Base-by-base conservation (phyloP, 2,797 vertebrate genomes). In the Cuculus canorus region DNA sequence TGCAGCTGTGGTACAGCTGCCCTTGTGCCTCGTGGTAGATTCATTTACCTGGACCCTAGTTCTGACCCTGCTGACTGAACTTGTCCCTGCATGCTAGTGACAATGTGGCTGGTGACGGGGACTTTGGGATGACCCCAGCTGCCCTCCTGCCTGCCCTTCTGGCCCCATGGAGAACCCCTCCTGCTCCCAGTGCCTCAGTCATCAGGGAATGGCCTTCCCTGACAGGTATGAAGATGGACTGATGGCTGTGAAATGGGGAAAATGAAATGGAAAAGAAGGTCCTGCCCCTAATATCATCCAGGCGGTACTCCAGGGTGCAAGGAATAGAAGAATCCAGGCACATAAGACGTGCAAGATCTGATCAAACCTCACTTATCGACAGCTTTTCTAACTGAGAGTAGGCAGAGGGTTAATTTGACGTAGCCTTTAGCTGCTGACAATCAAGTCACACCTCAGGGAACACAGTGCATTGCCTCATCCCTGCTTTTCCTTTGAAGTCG, bases 111-210 rank as follows among this genome's bases (percentile, higher is more conserved):
- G 54, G 24, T 11, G 9, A 61, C 37, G 60, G 28, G 41, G 28
- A 45, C 37, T 22, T 15, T 17, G 23, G 17, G 33, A 32, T 2
- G 5, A 61, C 6, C 24, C 17, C 24, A 54, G 41, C 25, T 73
- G 21, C 2, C 2, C 6, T 13, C 8, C 14, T 2, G 1, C 28
- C 71, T 57, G 39, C 16, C 22, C 17, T n/a, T 56, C 23, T 9
- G 6, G 35, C 16, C 56, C n/a, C 1, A 1, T 3, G 2, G 48
- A 10, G 47, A 66, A n/a, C 69, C 3, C 3, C 12, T 18, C 15
- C 8, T 0, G 5, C 6, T 82, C 63, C 70, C 4, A 7, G 21
- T 6, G 10, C 32, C 23, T 23, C 13, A 10, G 1, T 56, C 17
- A 59, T 63, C 45, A 59, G 41, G 56, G 43, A 83, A 61, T 25